These are phyloP conservation scores for Phyllostomus hastatus DNA, from an alignment of 2,113 vertebrate genomes.

Conservation along the genomic window DNA sequence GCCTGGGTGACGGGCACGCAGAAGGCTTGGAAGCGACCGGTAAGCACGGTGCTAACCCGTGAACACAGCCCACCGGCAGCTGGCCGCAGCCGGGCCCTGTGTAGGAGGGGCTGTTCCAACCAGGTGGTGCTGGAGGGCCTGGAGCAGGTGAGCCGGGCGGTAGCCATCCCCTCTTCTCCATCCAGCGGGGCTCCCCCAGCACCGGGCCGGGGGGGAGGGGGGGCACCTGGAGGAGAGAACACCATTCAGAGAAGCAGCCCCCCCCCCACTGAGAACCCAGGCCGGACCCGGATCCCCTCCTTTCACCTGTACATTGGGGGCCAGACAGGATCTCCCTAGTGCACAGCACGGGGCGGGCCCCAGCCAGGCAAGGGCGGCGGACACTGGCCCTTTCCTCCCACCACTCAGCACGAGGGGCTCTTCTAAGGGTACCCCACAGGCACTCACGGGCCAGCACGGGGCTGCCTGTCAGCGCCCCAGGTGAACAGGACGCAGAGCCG, in stretches of 20 bases:
- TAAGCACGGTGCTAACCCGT: background rate
- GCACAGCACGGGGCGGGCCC: background rate
- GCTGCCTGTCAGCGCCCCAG: rapidly evolving
- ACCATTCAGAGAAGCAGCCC: background rate
- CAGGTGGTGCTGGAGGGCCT: background rate
- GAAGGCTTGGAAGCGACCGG: background rate
- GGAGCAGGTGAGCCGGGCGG: background rate
- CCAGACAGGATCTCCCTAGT: background rate
- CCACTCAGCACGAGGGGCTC: background rate
- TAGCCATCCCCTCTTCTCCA: background rate
- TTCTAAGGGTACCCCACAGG: background rate
- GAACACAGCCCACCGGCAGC: background rate
- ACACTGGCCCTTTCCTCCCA: background rate
- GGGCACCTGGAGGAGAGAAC: background rate
- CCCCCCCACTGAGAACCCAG: background rate
- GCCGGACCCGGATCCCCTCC: background rate
- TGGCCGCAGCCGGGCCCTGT: background rate
- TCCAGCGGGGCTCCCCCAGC: background rate
- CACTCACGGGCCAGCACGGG: background rate
- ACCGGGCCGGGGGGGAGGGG: background rate
- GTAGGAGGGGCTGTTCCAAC: background rate
- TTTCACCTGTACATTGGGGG: background rate
- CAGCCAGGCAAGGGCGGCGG: background rate
- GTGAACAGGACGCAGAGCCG: background rate
- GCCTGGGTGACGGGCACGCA: background rate